phyloP scores from a whole-genome alignment of 30 jellyfish, hydroid and myxozoan species.

The Mastigias papua region DNA sequence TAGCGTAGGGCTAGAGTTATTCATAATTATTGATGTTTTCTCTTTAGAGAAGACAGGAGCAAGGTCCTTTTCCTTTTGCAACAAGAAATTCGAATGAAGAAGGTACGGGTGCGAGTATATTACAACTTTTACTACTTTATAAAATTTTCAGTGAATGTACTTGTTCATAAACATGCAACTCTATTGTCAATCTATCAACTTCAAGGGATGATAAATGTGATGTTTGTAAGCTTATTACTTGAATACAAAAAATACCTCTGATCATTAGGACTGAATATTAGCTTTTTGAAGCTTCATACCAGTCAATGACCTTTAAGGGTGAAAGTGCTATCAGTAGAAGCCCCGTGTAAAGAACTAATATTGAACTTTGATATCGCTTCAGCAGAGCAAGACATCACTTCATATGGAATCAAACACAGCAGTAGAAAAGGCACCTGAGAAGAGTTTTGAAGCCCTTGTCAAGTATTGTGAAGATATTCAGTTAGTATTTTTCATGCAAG shows the following conservation, averaged over 20 bases:
- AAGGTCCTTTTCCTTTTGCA: conserved; percentile 56
- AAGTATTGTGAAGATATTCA: conserved; percentile 82
- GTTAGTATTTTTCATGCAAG: conserved; percentile 73
- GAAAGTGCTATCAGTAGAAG: too few relatives aligned
- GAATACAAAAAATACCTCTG: too few relatives aligned
- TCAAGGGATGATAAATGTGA: too few relatives aligned
- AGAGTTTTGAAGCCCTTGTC: conserved; percentile 88
- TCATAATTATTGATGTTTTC: neutral
- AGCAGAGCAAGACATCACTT: neutral
- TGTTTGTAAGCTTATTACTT: too few relatives aligned
- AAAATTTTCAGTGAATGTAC: too few relatives aligned
- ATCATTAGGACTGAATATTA: too few relatives aligned
- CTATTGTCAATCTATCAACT: too few relatives aligned
- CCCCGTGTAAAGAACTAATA: too few relatives aligned
- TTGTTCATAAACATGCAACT: too few relatives aligned
- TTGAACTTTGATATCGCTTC: neutral
- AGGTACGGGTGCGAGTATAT: conserved; percentile 23
- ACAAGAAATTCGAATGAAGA: conserved; percentile 69
- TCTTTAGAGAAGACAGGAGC: conserved; percentile 78
- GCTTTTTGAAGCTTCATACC: too few relatives aligned
- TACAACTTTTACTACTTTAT: neutral
- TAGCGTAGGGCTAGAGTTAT: neutral
- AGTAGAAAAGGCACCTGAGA: conserved; percentile 65
- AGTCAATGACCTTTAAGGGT: too few relatives aligned
- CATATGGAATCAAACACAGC: conserved; percentile 26